phyloP scores from a whole-genome alignment of 2,113 vertebrate genomes.

The Ptychochromis oligacanthus region DNA sequence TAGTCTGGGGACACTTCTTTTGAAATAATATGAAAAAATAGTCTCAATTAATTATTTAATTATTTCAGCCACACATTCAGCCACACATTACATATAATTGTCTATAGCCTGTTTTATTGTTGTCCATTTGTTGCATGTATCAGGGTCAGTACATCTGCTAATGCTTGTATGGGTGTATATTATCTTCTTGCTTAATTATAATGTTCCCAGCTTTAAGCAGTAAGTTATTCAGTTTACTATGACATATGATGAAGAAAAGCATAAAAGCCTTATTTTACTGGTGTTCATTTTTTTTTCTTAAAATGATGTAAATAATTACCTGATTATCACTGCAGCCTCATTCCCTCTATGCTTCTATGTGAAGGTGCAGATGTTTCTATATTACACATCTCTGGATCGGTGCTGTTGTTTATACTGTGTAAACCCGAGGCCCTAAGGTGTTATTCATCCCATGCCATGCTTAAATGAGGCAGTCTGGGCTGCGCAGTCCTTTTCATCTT shows the following conservation, averaged over 20 bases:
- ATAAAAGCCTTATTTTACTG: background rate
- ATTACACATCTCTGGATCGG: background rate
- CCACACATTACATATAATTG: background rate
- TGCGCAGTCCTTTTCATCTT: slow-evolving; percentile 53
- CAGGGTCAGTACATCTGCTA: background rate
- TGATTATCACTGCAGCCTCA: background rate
- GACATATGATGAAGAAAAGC: background rate
- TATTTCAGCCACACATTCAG: background rate
- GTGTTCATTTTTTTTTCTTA: background rate
- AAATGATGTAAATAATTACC: background rate
- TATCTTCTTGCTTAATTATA: background rate
- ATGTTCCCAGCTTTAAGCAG: background rate
- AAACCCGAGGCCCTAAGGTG: slow-evolving; percentile 27
- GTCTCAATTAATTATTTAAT: background rate
- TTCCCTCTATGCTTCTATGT: background rate
- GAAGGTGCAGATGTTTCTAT: slow-evolving; percentile 15
- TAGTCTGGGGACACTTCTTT: background rate
- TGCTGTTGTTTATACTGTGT: slow-evolving; percentile 27
- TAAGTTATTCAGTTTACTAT: background rate
- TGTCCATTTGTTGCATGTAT: background rate
- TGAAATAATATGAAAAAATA: background rate
- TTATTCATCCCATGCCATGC: slow-evolving; percentile 42
- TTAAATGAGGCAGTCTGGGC: slow-evolving; percentile 32
- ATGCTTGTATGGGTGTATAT: background rate
- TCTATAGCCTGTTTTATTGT: background rate